Conservation (phyloP, 1,140 invertebrate species). For the Ephestia elutella region DNA sequence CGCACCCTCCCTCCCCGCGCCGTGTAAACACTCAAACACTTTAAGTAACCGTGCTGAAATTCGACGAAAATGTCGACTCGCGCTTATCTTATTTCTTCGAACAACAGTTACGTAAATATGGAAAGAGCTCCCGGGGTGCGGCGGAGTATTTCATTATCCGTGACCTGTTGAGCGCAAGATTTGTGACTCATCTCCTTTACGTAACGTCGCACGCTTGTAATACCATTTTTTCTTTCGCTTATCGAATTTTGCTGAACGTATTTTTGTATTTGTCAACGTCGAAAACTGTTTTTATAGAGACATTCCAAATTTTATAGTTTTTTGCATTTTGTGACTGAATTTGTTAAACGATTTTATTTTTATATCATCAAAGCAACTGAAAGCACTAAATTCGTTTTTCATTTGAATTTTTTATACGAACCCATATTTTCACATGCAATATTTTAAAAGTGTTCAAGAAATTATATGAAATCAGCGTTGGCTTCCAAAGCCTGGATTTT, state of each 20-base stretch:
- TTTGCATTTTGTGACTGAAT: too few species aligned
- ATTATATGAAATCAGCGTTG: constrained; percentile 14
- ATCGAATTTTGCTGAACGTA: constrained; percentile 34
- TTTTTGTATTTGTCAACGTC: background rate
- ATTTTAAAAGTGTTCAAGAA: background rate
- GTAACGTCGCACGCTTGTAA: constrained; percentile 30
- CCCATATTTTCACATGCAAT: background rate
- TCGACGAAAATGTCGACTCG: constrained; percentile 38
- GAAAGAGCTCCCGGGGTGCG: constrained; percentile 47
- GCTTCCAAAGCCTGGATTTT: constrained; percentile 12
- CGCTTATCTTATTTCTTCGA: constrained; percentile 50
- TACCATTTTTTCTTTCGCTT: constrained; percentile 29
- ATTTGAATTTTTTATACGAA: too few species aligned
- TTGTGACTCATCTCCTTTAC: constrained; percentile 55
- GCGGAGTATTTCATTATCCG: constrained; percentile 60
- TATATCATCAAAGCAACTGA: background rate
- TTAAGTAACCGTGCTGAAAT: constrained; percentile 43
- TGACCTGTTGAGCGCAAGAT: constrained; percentile 66
- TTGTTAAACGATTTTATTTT: too few species aligned
- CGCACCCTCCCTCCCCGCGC: constrained; percentile 25
- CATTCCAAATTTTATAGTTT: too few species aligned
- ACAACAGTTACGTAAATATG: constrained; percentile 62
- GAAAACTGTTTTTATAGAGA: too few species aligned
- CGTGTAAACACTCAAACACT: constrained; percentile 44
- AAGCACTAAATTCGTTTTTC: background rate